These are phyloP conservation scores for Rhopilema esculentum DNA, from an alignment of 30 jellyfish, hydroid and myxozoan genomes.

Conservation along the genomic window DNA sequence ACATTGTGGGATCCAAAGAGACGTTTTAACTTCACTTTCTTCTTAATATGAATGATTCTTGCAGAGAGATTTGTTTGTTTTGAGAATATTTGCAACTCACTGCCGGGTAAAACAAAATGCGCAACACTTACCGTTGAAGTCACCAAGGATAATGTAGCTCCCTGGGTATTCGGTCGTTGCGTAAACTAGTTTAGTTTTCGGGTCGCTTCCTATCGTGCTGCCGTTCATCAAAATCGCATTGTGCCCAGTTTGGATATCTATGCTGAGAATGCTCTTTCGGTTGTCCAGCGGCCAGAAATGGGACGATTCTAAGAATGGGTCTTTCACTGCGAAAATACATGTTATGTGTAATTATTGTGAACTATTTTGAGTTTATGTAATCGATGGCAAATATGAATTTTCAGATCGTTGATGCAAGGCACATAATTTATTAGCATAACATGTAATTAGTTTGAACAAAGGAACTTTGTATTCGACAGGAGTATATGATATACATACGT, in stretches of 20 bases:
- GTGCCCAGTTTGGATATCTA: constrained; percentile 92
- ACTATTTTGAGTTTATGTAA: too few species aligned
- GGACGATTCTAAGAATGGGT: constrained; percentile 92
- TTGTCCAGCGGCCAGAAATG: constrained; percentile 97
- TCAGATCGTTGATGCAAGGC: too few species aligned
- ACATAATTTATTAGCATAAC: too few species aligned
- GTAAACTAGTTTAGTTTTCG: constrained; percentile 16
- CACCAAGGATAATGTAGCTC: constrained; percentile 88
- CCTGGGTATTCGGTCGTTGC: constrained; percentile 93
- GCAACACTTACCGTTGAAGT: constrained; percentile 84
- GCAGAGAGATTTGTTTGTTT: too few species aligned
- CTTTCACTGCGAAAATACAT: constrained; percentile 69
- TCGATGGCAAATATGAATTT: too few species aligned
- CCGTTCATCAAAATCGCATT: constrained; percentile 81
- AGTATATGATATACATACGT: constrained; percentile 7
- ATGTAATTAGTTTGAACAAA: too few species aligned
- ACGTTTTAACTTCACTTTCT: too few species aligned
- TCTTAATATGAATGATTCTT: too few species aligned
- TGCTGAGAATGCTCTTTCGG: constrained; percentile 49
- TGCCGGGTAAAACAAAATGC: neutral
- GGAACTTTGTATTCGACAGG: neutral
- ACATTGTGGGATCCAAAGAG: too few species aligned
- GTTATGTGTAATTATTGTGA: neutral
- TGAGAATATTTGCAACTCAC: too few species aligned
- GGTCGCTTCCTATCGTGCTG: constrained; percentile 46